Conservation (phyloP, 1,140 invertebrate genomes). For the Gyrodactylus bullatarudis region DNA sequence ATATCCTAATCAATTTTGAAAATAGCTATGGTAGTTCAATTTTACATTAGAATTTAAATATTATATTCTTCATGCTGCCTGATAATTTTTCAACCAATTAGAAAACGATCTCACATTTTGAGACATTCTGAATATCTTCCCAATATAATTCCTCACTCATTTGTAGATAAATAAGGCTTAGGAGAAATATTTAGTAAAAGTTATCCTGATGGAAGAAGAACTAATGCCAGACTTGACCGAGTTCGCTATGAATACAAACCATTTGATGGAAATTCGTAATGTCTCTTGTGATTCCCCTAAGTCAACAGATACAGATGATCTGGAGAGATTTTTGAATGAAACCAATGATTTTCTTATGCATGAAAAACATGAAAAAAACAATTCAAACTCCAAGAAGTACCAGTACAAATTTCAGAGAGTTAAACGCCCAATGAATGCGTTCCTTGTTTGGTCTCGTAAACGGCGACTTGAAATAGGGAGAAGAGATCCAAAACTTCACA, state of each 20-base stretch:
- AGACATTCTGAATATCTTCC: too few species aligned
- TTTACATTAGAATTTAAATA: too few species aligned
- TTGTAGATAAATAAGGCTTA: too few species aligned
- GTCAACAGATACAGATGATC: background rate
- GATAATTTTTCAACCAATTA: too few species aligned
- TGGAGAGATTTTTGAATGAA: background rate
- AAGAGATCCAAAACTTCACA: background rate
- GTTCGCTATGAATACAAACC: background rate
- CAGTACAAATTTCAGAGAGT: background rate
- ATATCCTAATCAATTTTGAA: too few species aligned
- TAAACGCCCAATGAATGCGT: background rate
- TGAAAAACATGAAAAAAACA: background rate
- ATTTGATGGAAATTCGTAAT: background rate
- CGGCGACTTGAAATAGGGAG: background rate
- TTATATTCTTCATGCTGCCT: too few species aligned
- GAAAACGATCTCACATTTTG: too few species aligned
- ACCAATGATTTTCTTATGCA: background rate
- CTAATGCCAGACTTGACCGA: background rate
- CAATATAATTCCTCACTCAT: too few species aligned
- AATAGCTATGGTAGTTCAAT: too few species aligned
- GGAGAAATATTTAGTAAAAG: too few species aligned
- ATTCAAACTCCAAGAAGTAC: background rate
- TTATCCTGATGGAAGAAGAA: too few species aligned
- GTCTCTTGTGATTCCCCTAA: background rate
- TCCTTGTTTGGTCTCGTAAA: background rate